phyloP scores from a whole-genome alignment of 2,888 invertebrate species.

The Drosophila quasianomalipes region DNA sequence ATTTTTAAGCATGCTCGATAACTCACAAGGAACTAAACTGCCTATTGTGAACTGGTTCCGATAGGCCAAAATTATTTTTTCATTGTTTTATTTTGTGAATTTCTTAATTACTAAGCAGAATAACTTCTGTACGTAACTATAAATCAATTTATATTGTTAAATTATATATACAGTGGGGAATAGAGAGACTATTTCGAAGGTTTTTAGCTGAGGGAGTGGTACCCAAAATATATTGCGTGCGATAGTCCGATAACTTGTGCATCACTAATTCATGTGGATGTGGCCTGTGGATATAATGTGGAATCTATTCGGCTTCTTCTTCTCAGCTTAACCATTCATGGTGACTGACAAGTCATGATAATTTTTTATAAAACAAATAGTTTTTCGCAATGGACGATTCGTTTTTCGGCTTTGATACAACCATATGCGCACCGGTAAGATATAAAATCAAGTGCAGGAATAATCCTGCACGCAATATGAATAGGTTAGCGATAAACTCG shows the following conservation, averaged over 20 bases:
- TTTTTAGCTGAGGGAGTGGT: background rate
- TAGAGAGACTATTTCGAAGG: background rate
- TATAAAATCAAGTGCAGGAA: background rate
- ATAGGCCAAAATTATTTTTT: background rate
- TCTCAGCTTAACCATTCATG: conserved; percentile 58
- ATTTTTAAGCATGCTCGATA: background rate
- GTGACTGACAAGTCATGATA: conserved; percentile 90
- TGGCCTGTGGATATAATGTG: conserved; percentile 54
- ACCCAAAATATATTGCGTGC: background rate
- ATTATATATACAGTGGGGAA: background rate
- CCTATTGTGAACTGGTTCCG: background rate
- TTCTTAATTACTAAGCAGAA: background rate
- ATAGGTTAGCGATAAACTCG: background rate
- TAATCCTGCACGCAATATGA: background rate
- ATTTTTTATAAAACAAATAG: conserved; percentile 87
- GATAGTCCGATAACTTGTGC: conserved; percentile 31
- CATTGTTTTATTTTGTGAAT: background rate
- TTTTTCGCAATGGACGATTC: conserved; percentile 92
- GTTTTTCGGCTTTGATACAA: conserved; percentile 94
- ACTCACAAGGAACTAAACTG: background rate
- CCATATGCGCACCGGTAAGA: conserved; percentile 89
- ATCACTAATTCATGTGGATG: conserved; percentile 47
- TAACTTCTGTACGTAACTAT: background rate
- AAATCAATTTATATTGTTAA: background rate
- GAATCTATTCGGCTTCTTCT: conserved; percentile 54